Conservation (phyloP, 2,797 vertebrate genomes). For the Babyrousa celebensis region DNA sequence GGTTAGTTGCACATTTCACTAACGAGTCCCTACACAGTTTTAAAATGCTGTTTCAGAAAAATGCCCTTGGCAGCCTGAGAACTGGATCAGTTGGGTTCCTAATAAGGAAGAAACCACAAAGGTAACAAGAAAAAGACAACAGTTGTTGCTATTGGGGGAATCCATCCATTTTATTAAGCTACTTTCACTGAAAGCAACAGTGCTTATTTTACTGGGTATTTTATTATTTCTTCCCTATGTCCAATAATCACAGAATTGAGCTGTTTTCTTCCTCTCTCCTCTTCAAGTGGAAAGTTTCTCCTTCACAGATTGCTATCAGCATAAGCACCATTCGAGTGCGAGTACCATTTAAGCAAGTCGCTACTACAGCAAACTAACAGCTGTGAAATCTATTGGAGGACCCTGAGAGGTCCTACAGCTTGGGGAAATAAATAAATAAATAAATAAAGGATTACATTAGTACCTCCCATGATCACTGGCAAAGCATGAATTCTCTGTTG, state of each 20-base stretch:
- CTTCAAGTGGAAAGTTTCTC: constrained; percentile 32
- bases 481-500: constrained; percentile 60
- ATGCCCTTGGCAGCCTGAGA: not conserved
- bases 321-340: not conserved
- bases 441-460: not conserved
- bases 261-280: constrained; percentile 20
- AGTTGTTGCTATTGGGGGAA: not conserved
- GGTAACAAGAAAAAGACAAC: not conserved
- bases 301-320: not conserved
- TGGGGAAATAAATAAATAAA: not conserved
- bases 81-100: not conserved
- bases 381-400: not conserved
- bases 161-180: constrained; percentile 18
- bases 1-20: constrained; percentile 7
- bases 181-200: not conserved
- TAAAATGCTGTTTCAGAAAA: constrained; percentile 22
- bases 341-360: constrained; percentile 33
- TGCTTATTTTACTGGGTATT: constrained; percentile 65
- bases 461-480: constrained; percentile 20
- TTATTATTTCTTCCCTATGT: constrained; percentile 14
- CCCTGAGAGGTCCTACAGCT: not conserved
- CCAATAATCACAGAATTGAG: constrained; percentile 55
- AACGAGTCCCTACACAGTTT: not conserved
- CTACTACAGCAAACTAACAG: not conserved
- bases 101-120: constrained; percentile 14